phyloP scores from a whole-genome alignment of 2,888 invertebrate species.

The Pandemis cinnamomeana region DNA sequence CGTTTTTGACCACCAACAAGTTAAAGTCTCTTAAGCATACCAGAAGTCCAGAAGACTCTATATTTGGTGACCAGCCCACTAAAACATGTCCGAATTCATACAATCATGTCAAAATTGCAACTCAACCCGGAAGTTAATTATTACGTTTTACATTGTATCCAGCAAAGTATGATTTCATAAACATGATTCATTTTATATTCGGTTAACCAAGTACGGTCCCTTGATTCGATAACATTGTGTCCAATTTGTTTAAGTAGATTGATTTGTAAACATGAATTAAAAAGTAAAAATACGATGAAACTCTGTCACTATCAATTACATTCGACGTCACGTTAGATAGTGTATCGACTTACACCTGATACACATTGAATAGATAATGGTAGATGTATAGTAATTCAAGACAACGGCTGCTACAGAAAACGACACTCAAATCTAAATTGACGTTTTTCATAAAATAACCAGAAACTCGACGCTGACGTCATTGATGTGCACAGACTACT shows the following conservation, averaged over 20 bases:
- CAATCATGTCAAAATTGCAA: not conserved
- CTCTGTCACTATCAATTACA: conserved; percentile 8
- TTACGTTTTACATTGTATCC: not conserved
- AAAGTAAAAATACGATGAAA: not conserved
- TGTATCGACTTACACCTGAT: conserved; percentile 16
- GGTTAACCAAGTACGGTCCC: not conserved
- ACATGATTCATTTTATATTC: conserved; percentile 6
- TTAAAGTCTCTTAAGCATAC: too few relatives aligned
- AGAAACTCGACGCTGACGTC: not conserved
- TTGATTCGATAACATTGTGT: not conserved
- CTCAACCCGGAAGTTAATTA: conserved; percentile 1
- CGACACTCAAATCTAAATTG: not conserved
- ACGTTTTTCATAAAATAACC: not conserved
- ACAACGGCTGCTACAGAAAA: conserved; percentile 10
- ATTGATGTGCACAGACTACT: not conserved
- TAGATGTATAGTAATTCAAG: conserved; percentile 1
- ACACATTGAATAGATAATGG: not conserved
- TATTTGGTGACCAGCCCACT: not conserved
- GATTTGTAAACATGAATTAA: conserved; percentile 8
- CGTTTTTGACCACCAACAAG: too few relatives aligned
- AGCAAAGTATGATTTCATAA: conserved; percentile 10
- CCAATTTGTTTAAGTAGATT: not conserved
- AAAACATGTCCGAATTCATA: not conserved
- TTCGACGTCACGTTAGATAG: conserved; percentile 15
- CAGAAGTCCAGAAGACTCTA: not conserved